Percentiles rank a stretch among this genome's conserved stretches.
Evolutionary conservation across 2,888 invertebrate species (phyloP).

Genomic region (Lithophane semibrunnea): DNA sequence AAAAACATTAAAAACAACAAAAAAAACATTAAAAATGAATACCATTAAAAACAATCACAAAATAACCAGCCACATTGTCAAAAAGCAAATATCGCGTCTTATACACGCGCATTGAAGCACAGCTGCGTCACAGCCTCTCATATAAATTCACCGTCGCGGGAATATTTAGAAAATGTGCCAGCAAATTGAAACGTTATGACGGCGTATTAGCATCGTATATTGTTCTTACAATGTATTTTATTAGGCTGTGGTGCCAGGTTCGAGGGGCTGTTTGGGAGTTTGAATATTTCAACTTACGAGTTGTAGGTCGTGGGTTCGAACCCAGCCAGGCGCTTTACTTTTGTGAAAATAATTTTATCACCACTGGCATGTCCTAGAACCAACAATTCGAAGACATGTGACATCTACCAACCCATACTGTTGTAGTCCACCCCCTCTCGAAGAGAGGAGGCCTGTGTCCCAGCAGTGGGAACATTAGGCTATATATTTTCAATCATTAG

Average conservation of each 20-base stretch:
- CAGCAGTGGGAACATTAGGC: no score
- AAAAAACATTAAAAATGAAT: not conserved
- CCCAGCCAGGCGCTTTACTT: no score
- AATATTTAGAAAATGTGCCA: slow-evolving; percentile 68
- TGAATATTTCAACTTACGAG: not conserved
- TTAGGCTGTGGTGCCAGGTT: slow-evolving; percentile 46
- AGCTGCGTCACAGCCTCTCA: slow-evolving; percentile 57
- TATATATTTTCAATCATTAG: no score
- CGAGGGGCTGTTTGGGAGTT: not conserved
- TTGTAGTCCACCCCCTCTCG: no score
- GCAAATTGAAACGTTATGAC: slow-evolving; percentile 67
- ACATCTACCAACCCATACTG: no score
- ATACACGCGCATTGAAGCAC: slow-evolving; percentile 51
- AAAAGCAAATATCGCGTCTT: slow-evolving; percentile 41
- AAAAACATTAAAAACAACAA: not conserved
- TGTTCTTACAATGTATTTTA: slow-evolving; percentile 68
- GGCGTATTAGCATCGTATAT: slow-evolving; percentile 64
- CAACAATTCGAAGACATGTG: no score
- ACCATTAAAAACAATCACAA: slow-evolving; percentile 12
- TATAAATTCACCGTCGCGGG: slow-evolving; percentile 65
- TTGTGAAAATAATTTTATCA: no score
- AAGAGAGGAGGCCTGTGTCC: no score
- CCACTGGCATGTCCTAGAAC: no score
- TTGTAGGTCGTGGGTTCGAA: no score
- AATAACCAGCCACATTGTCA: slow-evolving; percentile 48